phyloP scores from a whole-genome alignment of 2,888 invertebrate species.

The Andrena trimmerana region DNA sequence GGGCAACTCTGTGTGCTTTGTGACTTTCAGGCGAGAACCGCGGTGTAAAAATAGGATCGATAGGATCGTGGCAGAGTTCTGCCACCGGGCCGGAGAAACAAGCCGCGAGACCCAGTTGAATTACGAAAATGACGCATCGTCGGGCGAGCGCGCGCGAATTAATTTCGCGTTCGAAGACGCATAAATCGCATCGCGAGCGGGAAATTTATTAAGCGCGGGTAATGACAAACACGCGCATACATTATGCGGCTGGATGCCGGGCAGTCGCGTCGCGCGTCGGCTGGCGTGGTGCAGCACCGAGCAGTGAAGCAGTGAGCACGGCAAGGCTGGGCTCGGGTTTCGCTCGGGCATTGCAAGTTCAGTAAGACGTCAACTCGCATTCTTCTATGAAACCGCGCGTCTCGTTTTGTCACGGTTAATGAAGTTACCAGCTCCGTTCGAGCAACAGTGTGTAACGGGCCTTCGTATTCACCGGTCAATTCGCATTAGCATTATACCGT shows the following conservation, averaged over 20 bases:
- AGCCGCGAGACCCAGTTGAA: neutral
- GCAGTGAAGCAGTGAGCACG: too few relatives aligned
- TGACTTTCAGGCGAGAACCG: neutral
- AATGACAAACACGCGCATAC: constrained; percentile 56
- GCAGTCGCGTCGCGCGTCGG: neutral
- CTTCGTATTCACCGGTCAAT: constrained; percentile 73
- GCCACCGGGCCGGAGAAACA: neutral
- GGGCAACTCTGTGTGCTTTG: too few relatives aligned
- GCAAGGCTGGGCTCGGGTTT: constrained; percentile 36
- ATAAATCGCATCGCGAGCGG: constrained; percentile 48
- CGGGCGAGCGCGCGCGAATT: constrained; percentile 30
- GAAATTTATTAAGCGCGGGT: constrained; percentile 56
- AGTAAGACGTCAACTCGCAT: constrained; percentile 68
- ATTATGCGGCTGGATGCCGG: constrained; percentile 32
- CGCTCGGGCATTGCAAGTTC: constrained; percentile 41
- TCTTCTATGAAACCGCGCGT: constrained; percentile 69
- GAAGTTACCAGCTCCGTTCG: constrained; percentile 64
- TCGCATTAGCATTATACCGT: constrained; percentile 73
- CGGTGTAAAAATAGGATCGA: neutral
- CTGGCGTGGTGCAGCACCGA: neutral
- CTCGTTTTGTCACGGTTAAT: constrained; percentile 72
- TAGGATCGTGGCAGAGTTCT: neutral
- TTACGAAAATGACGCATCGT: constrained; percentile 33
- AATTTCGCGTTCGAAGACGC: constrained; percentile 37
- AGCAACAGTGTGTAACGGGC: constrained; percentile 68